phyloP scores from a whole-genome alignment of 1,140 invertebrate species.

The Vollenhovia emeryi region DNA sequence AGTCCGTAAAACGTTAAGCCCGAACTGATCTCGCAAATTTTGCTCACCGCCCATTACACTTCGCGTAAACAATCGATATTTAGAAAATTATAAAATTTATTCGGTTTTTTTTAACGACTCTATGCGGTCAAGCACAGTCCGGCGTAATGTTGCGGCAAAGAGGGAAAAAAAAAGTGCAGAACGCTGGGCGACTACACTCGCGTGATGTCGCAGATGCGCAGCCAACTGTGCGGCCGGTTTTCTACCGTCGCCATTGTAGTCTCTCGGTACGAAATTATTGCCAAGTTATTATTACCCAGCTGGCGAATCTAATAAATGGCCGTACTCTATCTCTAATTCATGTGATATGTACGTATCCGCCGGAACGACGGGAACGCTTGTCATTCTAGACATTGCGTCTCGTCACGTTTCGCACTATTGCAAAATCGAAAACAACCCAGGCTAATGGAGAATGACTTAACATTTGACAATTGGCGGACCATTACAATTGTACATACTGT shows the following conservation, averaged over 20 bases:
- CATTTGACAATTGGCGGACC: background rate
- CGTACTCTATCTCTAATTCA: slow-evolving; percentile 67
- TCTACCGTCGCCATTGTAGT: slow-evolving; percentile 61
- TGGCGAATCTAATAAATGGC: slow-evolving; percentile 74
- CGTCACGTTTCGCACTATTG: slow-evolving; percentile 5
- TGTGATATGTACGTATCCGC: slow-evolving; percentile 70
- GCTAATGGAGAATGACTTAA: background rate
- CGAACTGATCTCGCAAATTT: background rate
- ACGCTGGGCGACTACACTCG: slow-evolving; percentile 9
- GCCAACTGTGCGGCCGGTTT: slow-evolving; percentile 57
- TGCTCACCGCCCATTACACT: background rate
- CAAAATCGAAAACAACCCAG: slow-evolving; percentile 6
- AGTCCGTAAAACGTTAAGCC: background rate
- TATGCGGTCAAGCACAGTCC: background rate
- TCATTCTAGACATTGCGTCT: slow-evolving; percentile 51
- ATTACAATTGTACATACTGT: background rate
- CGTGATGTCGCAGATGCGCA: slow-evolving; percentile 66
- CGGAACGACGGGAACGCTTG: slow-evolving; percentile 66
- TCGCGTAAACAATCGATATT: background rate
- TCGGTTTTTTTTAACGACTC: background rate
- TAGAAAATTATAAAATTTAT: background rate
- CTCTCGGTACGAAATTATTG: slow-evolving; percentile 67
- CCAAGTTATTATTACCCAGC: slow-evolving; percentile 66
- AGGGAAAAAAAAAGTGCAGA: slow-evolving; percentile 3
- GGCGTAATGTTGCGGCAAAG: background rate